Base-by-base conservation (phyloP, 2,888 invertebrate genomes). In the Branchellion lobata region DNA sequence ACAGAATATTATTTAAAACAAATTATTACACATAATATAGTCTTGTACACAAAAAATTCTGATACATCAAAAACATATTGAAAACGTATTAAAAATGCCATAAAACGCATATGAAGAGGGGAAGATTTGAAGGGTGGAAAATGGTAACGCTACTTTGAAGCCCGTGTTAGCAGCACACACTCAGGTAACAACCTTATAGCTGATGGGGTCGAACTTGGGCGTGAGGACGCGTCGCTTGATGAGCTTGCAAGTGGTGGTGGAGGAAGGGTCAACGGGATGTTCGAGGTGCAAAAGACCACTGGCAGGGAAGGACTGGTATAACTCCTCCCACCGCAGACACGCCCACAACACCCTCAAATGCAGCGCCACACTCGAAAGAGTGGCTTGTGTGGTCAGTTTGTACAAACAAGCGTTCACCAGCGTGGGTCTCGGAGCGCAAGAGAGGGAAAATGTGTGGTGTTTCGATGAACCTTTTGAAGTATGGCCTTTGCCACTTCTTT, bases 391-490 rank as follows among this genome's bases (percentile, higher is more conserved):
- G 21, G 94, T 92, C 0, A 94, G 94, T 81, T 96, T 91, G 86
- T 92, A 98, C 72, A 95, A 89, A 97, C 98, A 99, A 85, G 95
- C 94, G 0, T 96, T 95, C 88, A 95, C 95, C 86, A 98, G 96
- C n/a, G 93, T 88, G 0, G 98, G 98, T 82, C 98, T 90, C 0
- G 95, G 92, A 85, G 96, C 97, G 1, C 87, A 87, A 79, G 87
- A 88, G 1, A 84, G 84, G 87, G 87, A 87, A 75, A 84, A 84
- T 14, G 86, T 86, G 84, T 85, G 85, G 47, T 27, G 73, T 3
- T 24, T n/a, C 24, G 21, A 5, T 3, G 11, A 11, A 14, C 57
- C 51, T n/a, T n/a, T 24, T 14, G 57, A 40, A 2, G 11, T 18
- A 57, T 18, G 14, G 5, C 21, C 24, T 18, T 57, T 57, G 3